Conservation (phyloP, 2,797 vertebrate species). For the Coregonus ussuriensis region DNA sequence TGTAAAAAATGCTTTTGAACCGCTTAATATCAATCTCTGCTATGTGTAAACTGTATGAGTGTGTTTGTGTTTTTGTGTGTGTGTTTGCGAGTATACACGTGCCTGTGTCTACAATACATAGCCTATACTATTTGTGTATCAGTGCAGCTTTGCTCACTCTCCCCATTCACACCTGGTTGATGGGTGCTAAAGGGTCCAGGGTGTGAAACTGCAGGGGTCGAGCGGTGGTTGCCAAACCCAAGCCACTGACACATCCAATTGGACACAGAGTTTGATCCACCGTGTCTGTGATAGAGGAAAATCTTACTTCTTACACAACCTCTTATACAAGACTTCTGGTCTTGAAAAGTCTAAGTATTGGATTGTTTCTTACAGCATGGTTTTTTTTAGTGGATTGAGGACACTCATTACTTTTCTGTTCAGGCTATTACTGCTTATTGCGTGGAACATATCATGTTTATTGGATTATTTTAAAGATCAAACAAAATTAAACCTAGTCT, state of each 20-base stretch:
- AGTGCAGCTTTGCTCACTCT: neutral
- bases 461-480: neutral
- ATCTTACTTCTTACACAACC: no score
- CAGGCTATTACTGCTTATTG: no score
- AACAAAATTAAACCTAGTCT: neutral
- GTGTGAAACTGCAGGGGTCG: neutral
- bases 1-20: no score
- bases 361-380: neutral
- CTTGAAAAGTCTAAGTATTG: no score
- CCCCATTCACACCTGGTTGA: neutral
- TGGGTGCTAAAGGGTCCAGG: neutral
- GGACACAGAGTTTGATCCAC: neutral
- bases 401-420: neutral
- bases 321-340: no score
- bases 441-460: neutral
- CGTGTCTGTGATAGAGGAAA: no score
- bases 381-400: neutral
- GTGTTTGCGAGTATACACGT: constrained; percentile 8
- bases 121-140: neutral
- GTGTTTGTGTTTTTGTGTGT: neutral
- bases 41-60: neutral
- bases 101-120: neutral
- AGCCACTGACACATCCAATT: neutral
- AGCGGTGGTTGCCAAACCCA: neutral
- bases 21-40: no score